Base-by-base conservation (phyloP, 2,797 vertebrate genomes). In the Acestrorhynchus altus region DNA sequence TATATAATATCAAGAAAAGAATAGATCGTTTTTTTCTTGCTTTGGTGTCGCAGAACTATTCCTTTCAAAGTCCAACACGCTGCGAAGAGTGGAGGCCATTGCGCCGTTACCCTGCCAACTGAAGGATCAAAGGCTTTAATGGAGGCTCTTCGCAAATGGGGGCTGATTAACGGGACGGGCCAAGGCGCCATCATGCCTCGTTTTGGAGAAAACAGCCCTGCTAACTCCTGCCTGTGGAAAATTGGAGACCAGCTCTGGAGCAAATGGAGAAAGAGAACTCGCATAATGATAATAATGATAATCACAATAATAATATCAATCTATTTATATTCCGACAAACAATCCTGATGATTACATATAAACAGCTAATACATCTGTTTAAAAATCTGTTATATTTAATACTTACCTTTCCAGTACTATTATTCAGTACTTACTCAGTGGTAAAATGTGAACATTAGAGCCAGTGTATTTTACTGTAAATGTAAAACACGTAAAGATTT, bases 71-170 rank as follows among this genome's bases (percentile, higher is more conserved):
- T 51, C 18, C 13, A 51, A 47, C 16, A 40, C 18, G 20, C 26
- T 39, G 44, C 31, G 35, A 60, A 54, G 74, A 76, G 61, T 51
- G 56, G 47, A 81, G 68, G 74, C 70, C 63, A 65, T 52, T 39
- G 18, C 47, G 3, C 35, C 16, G 69, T 77, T 72, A 42, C 59
- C 26, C 59, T 28, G 75, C 64, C 51, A 59, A 76, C 70, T 47
- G 18, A 59, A 74, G 72, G 69, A 81, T 79, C 78, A 86, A 83
- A 84, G 64, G 39, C 54, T 76, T 73, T 67, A 56, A 76, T 73
- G 54, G 40, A 66, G 54, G 63, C 59, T 73, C 40, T 24, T 76
- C 57, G 57, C 72, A 72, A 78, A 73, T 39, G 13, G 70, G 22
- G 64, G 63, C 42, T 78, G 75, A 80, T 86, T 82, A 86, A 76